Evolutionary conservation across 1,140 invertebrate genomes (phyloP), one percentile per base, ranked within the genome.

Genomic region (Hyphantria cunea): DNA sequence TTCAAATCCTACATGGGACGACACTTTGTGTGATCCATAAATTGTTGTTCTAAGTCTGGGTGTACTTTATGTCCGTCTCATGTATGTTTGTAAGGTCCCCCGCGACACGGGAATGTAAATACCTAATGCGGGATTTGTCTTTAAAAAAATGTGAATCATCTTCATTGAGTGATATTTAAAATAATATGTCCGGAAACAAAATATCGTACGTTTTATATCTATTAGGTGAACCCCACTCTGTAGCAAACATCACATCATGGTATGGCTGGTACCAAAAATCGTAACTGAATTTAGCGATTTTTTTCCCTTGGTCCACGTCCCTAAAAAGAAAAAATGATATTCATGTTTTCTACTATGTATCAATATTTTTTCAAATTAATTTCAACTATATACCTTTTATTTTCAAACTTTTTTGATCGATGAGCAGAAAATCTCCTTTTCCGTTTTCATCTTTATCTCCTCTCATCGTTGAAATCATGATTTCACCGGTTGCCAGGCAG

Each of bases 201-300:
- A 6, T 44, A 71, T n/a, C 79, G 74, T 71, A 93, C 82, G 91
- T 93, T 75, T 95, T 95, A 78, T 98, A 98, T 34, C 93, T 91
- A 55, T 94, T 95, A 1, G 98, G 98, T 0, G 94, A 92, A 0
- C 96, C 97, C 98, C 98, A 99, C 92, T 99, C 98, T 0, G 94
- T 94, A 0, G 97, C 94, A 14, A 99, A 92, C 93, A 99, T 95
- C 0, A 97, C 93, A 86, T 99, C 96, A 72, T 96, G 95, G 70
- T 97, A 94, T 0, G 98, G 98, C 82, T 99, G 98, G 83, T 99
- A 99, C 98, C 98, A 99, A 88, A 97, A 97, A 75, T 96, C 96
- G 72, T 97, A 97, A 9, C 95, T 95, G 65, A 95, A 96, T 49
- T 92, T 84, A 0, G 95, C 94, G 25, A 78, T 85, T 56, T 93